A percentile compares a stretch with the other conserved stretches of the same genome.
Conservation (phyloP, 2,888 invertebrate species). For the Tiphia femorata region DNA sequence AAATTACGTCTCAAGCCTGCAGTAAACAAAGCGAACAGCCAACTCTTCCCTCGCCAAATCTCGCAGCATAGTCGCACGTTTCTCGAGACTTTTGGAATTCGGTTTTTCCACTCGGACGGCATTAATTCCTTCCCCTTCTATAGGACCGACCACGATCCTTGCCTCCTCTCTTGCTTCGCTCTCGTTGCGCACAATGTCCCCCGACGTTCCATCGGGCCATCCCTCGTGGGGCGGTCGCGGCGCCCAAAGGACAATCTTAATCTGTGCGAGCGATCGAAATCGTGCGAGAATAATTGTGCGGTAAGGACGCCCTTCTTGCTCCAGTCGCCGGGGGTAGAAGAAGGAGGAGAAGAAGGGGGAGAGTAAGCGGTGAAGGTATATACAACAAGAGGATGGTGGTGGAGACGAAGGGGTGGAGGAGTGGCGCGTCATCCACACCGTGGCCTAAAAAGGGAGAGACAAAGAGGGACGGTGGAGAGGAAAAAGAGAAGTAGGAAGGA, state of each 20-base stretch:
- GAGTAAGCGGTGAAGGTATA: too few relatives aligned
- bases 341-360: constrained; percentile 11
- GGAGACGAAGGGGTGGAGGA: too few relatives aligned
- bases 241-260: constrained; percentile 42
- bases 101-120: too few relatives aligned
- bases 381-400: too few relatives aligned
- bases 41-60: too few relatives aligned
- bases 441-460: neutral
- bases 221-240: too few relatives aligned
- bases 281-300: constrained; percentile 56
- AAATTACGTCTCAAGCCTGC: too few relatives aligned
- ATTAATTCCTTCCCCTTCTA: too few relatives aligned
- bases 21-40: too few relatives aligned
- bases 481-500: too few relatives aligned
- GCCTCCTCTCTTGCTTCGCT: neutral
- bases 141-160: neutral
- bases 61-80: constrained; percentile 44
- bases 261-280: constrained; percentile 50
- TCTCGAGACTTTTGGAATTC: constrained; percentile 32
- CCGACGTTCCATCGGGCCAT: constrained; percentile 33
- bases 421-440: neutral
- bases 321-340: constrained; percentile 1
- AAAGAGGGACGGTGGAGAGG: too few relatives aligned
- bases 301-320: constrained; percentile 39
- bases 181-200: constrained; percentile 11